Conservation (phyloP, 2,888 invertebrate species). For the Oscheius onirici region DNA sequence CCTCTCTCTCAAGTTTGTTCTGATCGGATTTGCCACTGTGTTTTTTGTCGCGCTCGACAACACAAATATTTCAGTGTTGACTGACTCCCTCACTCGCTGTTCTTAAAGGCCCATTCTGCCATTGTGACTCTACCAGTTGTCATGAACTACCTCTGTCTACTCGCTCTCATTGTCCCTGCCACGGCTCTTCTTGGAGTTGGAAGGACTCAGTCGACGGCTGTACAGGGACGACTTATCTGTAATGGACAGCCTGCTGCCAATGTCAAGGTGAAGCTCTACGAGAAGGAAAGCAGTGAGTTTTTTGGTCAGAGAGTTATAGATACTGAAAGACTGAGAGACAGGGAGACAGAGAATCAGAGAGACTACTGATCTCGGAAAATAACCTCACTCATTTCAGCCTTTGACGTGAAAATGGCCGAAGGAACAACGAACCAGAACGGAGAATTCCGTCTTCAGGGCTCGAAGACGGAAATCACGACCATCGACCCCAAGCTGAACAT, state of each 20-base stretch:
- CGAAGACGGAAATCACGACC: constrained; percentile 50
- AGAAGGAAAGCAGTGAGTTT: constrained; percentile 52
- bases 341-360: too few relatives aligned
- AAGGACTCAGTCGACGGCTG: constrained; percentile 51
- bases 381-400: constrained; percentile 38
- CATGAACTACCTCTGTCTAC: constrained; percentile 1
- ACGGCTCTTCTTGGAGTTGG: constrained; percentile 48
- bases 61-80: too few relatives aligned
- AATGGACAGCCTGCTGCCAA: constrained; percentile 50
- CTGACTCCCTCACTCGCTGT: too few relatives aligned
- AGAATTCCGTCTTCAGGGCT: constrained; percentile 48
- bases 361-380: not conserved
- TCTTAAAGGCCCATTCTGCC: too few relatives aligned
- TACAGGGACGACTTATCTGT: constrained; percentile 51
- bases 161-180: constrained; percentile 21
- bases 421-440: constrained; percentile 44
- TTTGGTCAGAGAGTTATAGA: too few relatives aligned
- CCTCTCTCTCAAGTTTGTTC: too few relatives aligned
- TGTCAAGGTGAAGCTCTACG: constrained; percentile 55
- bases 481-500: constrained; percentile 57
- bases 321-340: too few relatives aligned
- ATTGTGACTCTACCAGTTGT: not conserved
- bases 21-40: too few relatives aligned
- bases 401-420: constrained; percentile 48
- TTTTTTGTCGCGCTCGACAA: too few relatives aligned